Base-by-base conservation (phyloP, 2,113 vertebrate species). In the Paradoxurus hermaphroditus region DNA sequence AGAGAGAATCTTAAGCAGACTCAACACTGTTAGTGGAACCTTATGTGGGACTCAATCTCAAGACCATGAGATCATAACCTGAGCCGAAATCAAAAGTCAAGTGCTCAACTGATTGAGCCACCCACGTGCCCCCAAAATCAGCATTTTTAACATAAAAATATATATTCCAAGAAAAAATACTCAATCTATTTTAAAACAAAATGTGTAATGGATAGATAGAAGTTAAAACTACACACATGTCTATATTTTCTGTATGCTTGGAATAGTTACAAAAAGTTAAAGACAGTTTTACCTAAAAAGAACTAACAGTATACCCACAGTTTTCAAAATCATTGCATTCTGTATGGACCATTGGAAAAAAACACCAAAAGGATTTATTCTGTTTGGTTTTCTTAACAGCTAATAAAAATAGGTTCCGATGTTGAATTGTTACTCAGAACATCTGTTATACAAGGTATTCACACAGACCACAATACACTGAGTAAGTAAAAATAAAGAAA, bases 351-450 rank as follows among this genome's bases (percentile, higher is more conserved):
- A 63, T 25, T 91, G 41, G 39, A 46, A 49, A 95, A 83, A 87
- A 67, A 78, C 34, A 39, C 72, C 8, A 15, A 12, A 53, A 86
- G 18, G 31, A 46, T 86, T 84, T 79, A 72, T 49, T 95, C 68
- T 92, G n/a, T 95, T 91, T 97, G 53, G 8, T 86, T 98, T 97
- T 95, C 90, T 95, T 97, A 65, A 91, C 98, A 99, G 99, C 97
- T 99, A 91, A 95, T 99, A 82, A 99, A 99, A 98, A 96, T 99
- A 84, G 99, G 97, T 97, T 98, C 98, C 19, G 99, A 99, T 97
- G 99, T 99, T 96, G 99, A 99, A 98, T 89, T 99, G 90, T 96
- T 99, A 91, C 99, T 99, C 44, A 98, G 98, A 97, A 99, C 99
- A 93, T 99, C 98, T 65, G 99, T 99, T 97, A 97, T 99, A 97